Evolutionary conservation across 2,797 vertebrate species (phyloP).

Genomic region (Pantherophis vulpinus): DNA sequence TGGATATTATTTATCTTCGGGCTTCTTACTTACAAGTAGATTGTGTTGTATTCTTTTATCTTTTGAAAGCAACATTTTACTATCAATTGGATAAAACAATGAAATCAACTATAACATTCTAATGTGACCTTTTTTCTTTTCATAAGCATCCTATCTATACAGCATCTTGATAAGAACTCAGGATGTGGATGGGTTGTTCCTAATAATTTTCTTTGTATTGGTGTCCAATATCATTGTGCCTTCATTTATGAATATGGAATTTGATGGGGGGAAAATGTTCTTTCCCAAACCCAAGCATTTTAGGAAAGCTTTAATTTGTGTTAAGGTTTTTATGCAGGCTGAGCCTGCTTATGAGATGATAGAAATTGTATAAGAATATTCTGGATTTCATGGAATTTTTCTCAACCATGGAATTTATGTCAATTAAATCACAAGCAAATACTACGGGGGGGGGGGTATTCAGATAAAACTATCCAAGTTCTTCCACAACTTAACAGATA

Average conservation of each 20-base stretch:
- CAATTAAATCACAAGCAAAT: neutral
- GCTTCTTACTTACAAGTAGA: neutral
- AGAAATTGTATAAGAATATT: neutral
- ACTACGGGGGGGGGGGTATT: neutral
- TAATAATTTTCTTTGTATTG: neutral
- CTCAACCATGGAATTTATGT: neutral
- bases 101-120: neutral
- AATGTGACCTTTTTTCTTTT: neutral
- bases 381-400: neutral
- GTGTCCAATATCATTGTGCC: neutral
- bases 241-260: neutral
- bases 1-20: conserved; percentile 27
- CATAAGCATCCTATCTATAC: neutral
- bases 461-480: neutral
- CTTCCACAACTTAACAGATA: neutral
- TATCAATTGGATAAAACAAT: neutral
- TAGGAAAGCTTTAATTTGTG: neutral
- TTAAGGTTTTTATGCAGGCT: neutral
- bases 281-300: neutral
- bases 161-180: neutral
- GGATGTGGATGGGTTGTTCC: neutral
- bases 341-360: neutral
- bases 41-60: neutral
- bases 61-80: neutral
- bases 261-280: neutral